phyloP scores from a whole-genome alignment of 2,113 vertebrate genomes.

The Lonchura striata region DNA sequence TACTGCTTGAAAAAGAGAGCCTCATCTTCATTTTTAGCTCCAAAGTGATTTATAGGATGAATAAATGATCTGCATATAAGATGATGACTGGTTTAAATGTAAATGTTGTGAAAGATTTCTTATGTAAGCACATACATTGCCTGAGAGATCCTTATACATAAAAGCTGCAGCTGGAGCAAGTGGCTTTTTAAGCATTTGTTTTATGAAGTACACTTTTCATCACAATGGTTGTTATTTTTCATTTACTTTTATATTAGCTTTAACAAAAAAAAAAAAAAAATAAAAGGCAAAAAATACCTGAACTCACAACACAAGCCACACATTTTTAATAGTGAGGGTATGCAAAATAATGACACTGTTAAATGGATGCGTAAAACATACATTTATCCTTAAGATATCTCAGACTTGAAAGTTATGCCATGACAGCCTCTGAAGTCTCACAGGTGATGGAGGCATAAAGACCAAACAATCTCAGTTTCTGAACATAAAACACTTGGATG shows the following conservation, averaged over 20 bases:
- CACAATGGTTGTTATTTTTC: conserved; percentile 13
- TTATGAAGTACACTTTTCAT: conserved; percentile 45
- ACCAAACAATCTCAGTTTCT: neutral
- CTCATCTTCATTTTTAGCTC: conserved; percentile 45
- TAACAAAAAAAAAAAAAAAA: neutral
- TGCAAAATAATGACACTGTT: neutral
- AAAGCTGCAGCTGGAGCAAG: conserved; percentile 50
- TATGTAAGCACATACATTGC: conserved; percentile 35
- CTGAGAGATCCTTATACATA: neutral
- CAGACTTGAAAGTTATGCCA: neutral
- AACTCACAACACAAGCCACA: neutral
- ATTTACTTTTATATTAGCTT: conserved; percentile 19
- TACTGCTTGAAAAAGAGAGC: neutral
- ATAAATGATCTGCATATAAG: conserved; percentile 60
- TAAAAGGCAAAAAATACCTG: neutral
- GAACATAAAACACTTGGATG: neutral
- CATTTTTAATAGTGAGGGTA: neutral
- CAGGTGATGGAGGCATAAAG: neutral
- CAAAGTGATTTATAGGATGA: conserved; percentile 41
- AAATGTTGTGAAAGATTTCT: conserved; percentile 49
- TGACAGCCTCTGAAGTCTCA: neutral
- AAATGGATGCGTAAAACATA: neutral
- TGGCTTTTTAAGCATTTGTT: conserved; percentile 29
- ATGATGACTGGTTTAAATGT: conserved; percentile 56
- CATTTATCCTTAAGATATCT: neutral